Conservation (phyloP, 1,140 invertebrate genomes). For the Cotesia chilonis region DNA sequence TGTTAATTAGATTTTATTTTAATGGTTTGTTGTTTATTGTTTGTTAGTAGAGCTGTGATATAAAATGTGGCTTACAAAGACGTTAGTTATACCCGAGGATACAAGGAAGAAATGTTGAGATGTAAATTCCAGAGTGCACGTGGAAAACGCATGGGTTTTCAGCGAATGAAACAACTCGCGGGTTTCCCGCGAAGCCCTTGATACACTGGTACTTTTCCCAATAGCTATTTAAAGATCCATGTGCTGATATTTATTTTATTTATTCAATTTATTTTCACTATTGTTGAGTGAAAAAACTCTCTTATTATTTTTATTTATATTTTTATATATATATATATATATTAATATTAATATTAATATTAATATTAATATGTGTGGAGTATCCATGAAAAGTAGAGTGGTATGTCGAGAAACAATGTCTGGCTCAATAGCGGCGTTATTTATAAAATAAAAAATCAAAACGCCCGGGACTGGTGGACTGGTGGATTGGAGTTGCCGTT, state of each 20-base stretch:
- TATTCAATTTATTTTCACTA: neutral
- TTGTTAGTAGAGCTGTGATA: neutral
- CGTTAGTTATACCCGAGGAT: neutral
- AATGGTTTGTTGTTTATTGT: neutral
- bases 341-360: too few species aligned
- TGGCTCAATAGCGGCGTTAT: neutral
- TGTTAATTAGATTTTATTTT: neutral
- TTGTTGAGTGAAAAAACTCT: too few species aligned
- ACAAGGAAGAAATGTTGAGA: neutral
- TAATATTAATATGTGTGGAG: too few species aligned
- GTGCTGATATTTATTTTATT: neutral
- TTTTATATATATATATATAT: too few species aligned
- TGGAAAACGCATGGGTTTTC: constrained; percentile 34
- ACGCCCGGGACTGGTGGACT: constrained; percentile 16
- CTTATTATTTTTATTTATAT: too few species aligned
- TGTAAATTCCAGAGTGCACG: constrained; percentile 3
- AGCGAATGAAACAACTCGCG: neutral
- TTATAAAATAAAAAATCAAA: constrained; percentile 19
- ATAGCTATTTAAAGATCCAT: neutral
- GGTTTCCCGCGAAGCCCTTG: constrained; percentile 1
- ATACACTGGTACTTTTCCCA: neutral
- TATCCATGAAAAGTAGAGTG: neutral
- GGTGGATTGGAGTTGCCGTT: constrained; percentile 49
- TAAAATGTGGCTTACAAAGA: neutral
- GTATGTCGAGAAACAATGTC: neutral